Conservation (phyloP, 2,888 invertebrate species). For the Clivina fossor region DNA sequence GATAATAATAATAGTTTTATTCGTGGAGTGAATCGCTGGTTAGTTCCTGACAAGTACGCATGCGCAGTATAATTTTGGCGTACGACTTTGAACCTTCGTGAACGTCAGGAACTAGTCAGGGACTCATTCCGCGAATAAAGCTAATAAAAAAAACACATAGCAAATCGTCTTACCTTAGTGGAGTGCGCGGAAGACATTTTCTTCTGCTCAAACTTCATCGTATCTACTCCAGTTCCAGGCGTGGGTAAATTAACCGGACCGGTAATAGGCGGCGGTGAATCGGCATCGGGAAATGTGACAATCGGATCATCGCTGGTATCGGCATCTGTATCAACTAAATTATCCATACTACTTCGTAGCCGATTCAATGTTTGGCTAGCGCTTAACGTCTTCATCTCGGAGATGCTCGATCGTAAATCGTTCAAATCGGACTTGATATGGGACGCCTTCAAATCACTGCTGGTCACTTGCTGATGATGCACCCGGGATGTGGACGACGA, state of each 20-base stretch:
- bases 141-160: background rate
- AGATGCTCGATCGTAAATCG: constrained; percentile 80
- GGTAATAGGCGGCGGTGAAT: constrained; percentile 64
- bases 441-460: constrained; percentile 77
- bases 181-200: constrained; percentile 76
- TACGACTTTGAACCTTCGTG: too few species aligned
- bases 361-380: constrained; percentile 41
- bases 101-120: too few species aligned
- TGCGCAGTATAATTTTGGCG: too few species aligned
- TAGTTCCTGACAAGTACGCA: too few species aligned
- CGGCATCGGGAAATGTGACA: constrained; percentile 79
- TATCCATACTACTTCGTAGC: constrained; percentile 74
- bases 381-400: constrained; percentile 78
- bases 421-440: constrained; percentile 79
- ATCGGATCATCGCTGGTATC: constrained; percentile 62
- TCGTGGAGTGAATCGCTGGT: too few species aligned
- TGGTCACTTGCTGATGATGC: constrained; percentile 48
- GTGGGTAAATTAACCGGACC: constrained; percentile 42
- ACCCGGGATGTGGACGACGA: constrained; percentile 56
- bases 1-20: too few species aligned
- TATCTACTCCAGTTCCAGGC: constrained; percentile 55
- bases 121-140: too few species aligned
- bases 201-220: constrained; percentile 82
- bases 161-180: constrained; percentile 60
- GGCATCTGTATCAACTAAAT: constrained; percentile 65